Conservation (phyloP, 2,797 vertebrate genomes). For the Clamator glandarius region DNA sequence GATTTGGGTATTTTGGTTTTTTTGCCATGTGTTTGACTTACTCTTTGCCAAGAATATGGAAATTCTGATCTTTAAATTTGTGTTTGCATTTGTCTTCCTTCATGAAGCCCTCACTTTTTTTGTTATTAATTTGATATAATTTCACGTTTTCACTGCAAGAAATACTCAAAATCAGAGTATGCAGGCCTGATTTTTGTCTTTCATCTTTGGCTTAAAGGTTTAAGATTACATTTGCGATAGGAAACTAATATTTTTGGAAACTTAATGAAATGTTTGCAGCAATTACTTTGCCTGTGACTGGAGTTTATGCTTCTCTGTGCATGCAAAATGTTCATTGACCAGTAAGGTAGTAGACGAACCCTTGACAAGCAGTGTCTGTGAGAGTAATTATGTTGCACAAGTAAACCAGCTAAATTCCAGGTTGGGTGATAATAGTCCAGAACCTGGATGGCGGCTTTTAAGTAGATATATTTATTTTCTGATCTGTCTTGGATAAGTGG, state of each 20-base stretch:
- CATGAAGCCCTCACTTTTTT: not conserved
- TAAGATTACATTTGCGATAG: not conserved
- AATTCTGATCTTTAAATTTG: not conserved
- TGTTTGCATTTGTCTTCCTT: not conserved
- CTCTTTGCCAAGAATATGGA: not conserved
- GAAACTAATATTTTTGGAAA: not conserved
- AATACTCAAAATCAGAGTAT: not conserved
- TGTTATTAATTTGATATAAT: not conserved
- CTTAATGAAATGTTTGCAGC: not conserved
- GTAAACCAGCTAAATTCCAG: not conserved
- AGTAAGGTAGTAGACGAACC: not conserved
- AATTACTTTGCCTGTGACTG: not conserved
- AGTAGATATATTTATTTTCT: slow-evolving; percentile 9
- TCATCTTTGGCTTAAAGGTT: not conserved
- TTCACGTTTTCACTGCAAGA: not conserved
- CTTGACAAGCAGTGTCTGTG: not conserved
- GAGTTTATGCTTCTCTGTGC: not conserved
- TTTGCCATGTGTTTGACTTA: not conserved
- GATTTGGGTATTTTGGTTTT: slow-evolving; percentile 8
- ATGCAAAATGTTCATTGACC: not conserved
- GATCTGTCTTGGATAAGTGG: not conserved
- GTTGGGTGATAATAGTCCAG: not conserved
- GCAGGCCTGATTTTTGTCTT: not conserved
- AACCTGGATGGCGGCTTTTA: not conserved
- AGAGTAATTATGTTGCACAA: not conserved